These are phyloP conservation scores for Nautilus pompilius DNA, from an alignment of 1,140 invertebrate species.

Conservation along the genomic window DNA sequence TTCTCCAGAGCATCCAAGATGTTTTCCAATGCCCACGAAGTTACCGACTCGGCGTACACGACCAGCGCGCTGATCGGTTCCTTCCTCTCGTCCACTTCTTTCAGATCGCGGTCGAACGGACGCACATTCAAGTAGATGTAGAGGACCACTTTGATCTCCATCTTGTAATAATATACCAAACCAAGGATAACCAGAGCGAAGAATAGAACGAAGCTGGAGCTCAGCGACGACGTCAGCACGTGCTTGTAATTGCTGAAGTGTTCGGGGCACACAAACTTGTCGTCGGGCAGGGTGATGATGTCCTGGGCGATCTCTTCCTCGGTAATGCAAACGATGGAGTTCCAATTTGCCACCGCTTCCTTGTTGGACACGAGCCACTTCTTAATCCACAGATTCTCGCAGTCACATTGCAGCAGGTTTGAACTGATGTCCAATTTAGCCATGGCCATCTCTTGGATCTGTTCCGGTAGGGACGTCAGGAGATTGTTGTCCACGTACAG, in stretches of 20 bases:
- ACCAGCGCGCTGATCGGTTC: constrained; percentile 26
- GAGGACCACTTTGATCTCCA: constrained; percentile 28
- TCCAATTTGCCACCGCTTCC: constrained; percentile 8
- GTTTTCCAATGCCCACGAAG: constrained; percentile 27
- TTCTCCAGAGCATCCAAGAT: constrained; percentile 22
- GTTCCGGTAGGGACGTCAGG: constrained; percentile 16
- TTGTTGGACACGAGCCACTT: constrained; percentile 19
- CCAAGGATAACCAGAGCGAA: constrained; percentile 12
- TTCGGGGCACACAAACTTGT: constrained; percentile 27
- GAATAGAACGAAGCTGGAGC: constrained; percentile 11
- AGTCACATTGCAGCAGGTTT: constrained; percentile 35
- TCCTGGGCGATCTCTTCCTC: constrained; percentile 19
- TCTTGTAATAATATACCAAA: constrained; percentile 17
- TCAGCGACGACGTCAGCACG: constrained; percentile 16
- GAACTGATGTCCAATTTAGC: constrained; percentile 12
- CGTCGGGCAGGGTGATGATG: constrained; percentile 24
- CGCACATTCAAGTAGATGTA: constrained; percentile 34
- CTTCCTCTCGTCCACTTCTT: constrained; percentile 5
- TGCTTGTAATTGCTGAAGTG: constrained; percentile 13
- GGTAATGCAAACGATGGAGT: constrained; percentile 20
- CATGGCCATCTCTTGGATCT: constrained; percentile 6
- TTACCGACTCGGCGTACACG: constrained; percentile 16
- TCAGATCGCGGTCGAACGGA: constrained; percentile 31
- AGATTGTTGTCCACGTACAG: constrained; percentile 26
- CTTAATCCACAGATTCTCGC: constrained; percentile 34